Evolutionary conservation across 2,888 invertebrate genomes (phyloP), one percentile per base, ranked within the genome.

Genomic region (Parnassius mnemosyne): DNA sequence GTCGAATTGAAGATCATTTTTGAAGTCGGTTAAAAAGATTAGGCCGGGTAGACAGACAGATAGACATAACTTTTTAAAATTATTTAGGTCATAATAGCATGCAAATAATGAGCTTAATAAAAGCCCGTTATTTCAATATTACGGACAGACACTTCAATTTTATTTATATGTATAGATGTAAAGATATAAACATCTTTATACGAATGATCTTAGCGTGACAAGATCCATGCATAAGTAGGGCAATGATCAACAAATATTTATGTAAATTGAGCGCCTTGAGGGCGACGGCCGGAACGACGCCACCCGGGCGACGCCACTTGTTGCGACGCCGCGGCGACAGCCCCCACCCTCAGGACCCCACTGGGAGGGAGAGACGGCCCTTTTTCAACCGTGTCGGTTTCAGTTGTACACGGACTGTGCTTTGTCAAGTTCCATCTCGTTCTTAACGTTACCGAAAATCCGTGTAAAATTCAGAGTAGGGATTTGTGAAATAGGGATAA

Each of bases 271-370:
- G 43, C 20, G 53, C 11, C 50, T 49, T 12, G 10, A 11, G 55
- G 66, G 66, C 53, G 69, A 63, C 69, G 66, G 68, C 44, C 68
- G 10, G 11, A 2, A 9, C 13, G 47, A 16, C 9, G 44, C 41
- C 47, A 53, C 51, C 61, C 66, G 57, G 43, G 63, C 69, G 84
- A 79, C 85, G 83, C 84, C 88, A 87, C 88, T 87, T 87, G 87
- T 88, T 88, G 87, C 84, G 70, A 61, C 71, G 63, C 46, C 65
- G 60, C 65, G 67, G 50, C 66, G 66, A 25, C 65, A 51, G 7
- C 46, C 49, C 49, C 54, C 44, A 20, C 51, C 54, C 57, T 46
- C 59, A 7, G 34, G 34, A 16, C 16, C 16, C 16, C 34, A 34
- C 34, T 34, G 34, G 16, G 51, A 11, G 51, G 51, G 20, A 20